Base-by-base conservation (phyloP, 1,140 invertebrate species). In the Oryctes rhinoceros region DNA sequence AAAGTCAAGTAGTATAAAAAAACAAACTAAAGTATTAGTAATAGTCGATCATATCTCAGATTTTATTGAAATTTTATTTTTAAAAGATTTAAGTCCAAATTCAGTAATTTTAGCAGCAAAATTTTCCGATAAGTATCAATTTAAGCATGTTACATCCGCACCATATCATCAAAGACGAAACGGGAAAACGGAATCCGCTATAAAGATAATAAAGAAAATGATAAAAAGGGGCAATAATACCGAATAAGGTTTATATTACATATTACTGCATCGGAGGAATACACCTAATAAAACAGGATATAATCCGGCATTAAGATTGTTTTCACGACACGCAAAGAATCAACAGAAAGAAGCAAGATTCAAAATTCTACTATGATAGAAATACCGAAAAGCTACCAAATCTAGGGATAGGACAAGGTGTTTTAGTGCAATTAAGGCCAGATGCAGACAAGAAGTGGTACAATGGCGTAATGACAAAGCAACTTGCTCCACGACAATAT, bases 91-190 rank as follows among this genome's bases (percentile, higher is more conserved):
- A 30, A 82, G 76, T 2, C 53, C 83, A 76, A 71, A 76, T 48
- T 62, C 82, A 18, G 79, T 81, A 7, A 86, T 85, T n/a, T 35
- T 78, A 0, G 62, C 86, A n/a, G n/a, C n/a, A n/a, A n/a, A n/a
- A n/a, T n/a, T n/a, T n/a, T n/a, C n/a, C n/a, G n/a, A n/a, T n/a
- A n/a, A n/a, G n/a, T n/a, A n/a, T n/a, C n/a, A n/a, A n/a, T n/a
- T n/a, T n/a, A n/a, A n/a, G n/a, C n/a, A n/a, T n/a, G n/a, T n/a
- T n/a, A n/a, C n/a, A n/a, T n/a, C 15, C 24, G 24, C 2, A n/a
- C 85, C 85, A 39, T 74, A 85, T 39, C 84, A 84, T 78, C 80
- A 82, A 48, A 83, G 83, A 80, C 83, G 83, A 15, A 86, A 87
- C 80, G 84, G 84, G 13, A 79, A 79, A 47, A 83, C 81, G 30